Conservation (phyloP, 2,888 invertebrate genomes). For the Scaptomyza reducta region DNA sequence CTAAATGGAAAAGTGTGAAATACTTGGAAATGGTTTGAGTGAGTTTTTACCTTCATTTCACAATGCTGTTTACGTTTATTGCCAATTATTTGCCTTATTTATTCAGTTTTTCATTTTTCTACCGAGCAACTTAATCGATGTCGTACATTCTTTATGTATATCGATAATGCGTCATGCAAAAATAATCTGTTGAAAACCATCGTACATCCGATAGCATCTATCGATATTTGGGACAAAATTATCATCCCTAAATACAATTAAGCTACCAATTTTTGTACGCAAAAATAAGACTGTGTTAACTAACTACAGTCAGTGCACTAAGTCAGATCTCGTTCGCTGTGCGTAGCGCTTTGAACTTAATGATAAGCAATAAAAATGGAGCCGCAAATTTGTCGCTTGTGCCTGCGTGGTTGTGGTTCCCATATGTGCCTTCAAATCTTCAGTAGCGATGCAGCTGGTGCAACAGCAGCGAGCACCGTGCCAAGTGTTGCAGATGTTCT, state of each 20-base stretch:
- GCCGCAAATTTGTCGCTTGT: constrained; percentile 78
- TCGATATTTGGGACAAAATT: constrained; percentile 32
- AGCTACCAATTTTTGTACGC: constrained; percentile 34
- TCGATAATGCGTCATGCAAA: not conserved
- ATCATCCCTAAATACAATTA: constrained; percentile 38
- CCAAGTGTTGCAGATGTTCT: constrained; percentile 76
- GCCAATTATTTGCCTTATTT: constrained; percentile 6
- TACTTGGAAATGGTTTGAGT: not conserved
- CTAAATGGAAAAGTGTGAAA: constrained; percentile 65
- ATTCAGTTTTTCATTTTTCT: constrained; percentile 16
- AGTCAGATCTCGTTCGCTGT: constrained; percentile 18
- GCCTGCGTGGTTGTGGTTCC: constrained; percentile 75
- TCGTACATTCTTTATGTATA: not conserved
- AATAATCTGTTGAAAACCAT: not conserved
- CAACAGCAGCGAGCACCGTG: constrained; percentile 57
- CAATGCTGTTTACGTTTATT: not conserved
- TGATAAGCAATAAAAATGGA: constrained; percentile 53
- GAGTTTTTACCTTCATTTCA: constrained; percentile 55
- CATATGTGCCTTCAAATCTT: constrained; percentile 80
- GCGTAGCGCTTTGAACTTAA: constrained; percentile 1
- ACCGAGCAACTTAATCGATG: constrained; percentile 2
- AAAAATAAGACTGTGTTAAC: constrained; percentile 27
- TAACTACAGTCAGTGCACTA: constrained; percentile 8
- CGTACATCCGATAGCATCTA: not conserved
- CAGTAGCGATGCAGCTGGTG: constrained; percentile 53